Conservation (phyloP, 2,888 invertebrate species). For the Germaria angustata region DNA sequence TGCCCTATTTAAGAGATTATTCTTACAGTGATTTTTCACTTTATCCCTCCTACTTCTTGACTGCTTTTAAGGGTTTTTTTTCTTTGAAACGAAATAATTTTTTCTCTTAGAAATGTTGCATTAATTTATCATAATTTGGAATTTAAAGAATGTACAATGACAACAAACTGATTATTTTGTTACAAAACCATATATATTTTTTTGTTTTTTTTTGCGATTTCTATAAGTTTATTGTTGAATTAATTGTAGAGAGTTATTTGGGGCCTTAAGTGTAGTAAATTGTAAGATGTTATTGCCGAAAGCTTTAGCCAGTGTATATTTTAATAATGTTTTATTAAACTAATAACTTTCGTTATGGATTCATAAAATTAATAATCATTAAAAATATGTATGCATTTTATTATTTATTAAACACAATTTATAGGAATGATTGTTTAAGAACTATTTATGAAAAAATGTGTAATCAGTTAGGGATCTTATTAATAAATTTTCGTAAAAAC, state of each 20-base stretch:
- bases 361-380: not conserved
- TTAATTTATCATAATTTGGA: slow-evolving; percentile 51
- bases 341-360: not conserved
- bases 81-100: too few relatives aligned
- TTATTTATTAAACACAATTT: too few relatives aligned
- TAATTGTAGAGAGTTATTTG: not conserved
- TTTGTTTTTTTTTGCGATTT: not conserved
- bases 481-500: too few relatives aligned
- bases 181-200: not conserved
- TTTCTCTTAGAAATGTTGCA: slow-evolving; percentile 3
- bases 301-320: not conserved
- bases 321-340: not conserved
- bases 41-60: not conserved
- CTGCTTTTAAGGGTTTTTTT: not conserved
- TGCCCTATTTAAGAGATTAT: slow-evolving; percentile 67
- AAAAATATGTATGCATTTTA: not conserved
- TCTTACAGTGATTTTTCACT: slow-evolving; percentile 15
- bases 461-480: too few relatives aligned
- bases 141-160: slow-evolving; percentile 7
- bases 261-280: slow-evolving; percentile 17
- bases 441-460: not conserved
- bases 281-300: not conserved
- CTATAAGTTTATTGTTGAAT: slow-evolving; percentile 1
- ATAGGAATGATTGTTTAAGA: too few relatives aligned
- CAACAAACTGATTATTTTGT: slow-evolving; percentile 8